phyloP scores from a whole-genome alignment of 2,797 vertebrate genomes.

The Anas acuta region DNA sequence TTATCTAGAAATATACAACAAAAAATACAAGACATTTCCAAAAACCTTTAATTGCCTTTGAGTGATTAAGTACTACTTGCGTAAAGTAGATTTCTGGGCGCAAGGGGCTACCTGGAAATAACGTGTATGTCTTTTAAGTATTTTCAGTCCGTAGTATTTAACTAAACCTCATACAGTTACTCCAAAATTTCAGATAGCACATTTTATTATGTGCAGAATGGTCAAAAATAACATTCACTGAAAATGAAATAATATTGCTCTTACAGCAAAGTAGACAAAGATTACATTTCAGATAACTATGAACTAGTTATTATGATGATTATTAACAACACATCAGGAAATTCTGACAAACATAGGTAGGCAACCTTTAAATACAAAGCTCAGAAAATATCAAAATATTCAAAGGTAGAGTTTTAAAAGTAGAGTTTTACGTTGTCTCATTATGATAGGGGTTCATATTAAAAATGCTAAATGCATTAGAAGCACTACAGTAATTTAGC shows the following conservation, averaged over 20 bases:
- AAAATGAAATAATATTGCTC: no score
- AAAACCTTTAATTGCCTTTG: no score
- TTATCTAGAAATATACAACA: neutral
- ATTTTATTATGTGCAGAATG: neutral
- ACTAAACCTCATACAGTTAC: neutral
- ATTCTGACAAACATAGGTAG: neutral
- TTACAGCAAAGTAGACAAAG: neutral
- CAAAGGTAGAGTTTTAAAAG: neutral
- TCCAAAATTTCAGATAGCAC: constrained; percentile 9
- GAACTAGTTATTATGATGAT: neutral
- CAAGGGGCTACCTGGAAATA: neutral
- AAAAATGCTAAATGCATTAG: neutral
- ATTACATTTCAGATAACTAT: neutral
- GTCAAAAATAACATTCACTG: neutral
- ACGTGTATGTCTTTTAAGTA: no score
- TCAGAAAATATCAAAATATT: neutral
- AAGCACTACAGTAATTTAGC: neutral
- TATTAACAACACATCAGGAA: neutral
- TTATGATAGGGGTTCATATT: neutral
- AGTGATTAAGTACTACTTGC: neutral
- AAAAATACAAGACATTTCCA: neutral
- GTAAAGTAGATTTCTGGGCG: neutral
- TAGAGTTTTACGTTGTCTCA: neutral
- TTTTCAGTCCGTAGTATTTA: no score
- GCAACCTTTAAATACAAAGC: neutral